These are phyloP conservation scores for Sebastes hopkinsi DNA, from an alignment of 2,797 vertebrate genomes.

Conservation along the genomic window DNA sequence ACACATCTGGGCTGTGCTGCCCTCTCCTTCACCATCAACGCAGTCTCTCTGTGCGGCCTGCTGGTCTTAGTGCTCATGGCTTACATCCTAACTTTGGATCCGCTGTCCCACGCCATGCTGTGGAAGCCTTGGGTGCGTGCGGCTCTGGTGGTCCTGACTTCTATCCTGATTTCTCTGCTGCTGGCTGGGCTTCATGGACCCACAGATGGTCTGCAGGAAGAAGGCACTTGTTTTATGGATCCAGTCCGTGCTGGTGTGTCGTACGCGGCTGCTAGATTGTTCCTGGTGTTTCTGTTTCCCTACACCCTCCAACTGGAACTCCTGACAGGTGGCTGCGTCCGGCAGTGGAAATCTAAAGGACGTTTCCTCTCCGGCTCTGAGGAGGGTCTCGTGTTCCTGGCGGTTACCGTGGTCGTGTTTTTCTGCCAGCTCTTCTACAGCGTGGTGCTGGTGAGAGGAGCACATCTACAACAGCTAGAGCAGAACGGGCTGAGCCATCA, in stretches of 20 bases:
- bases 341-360: constrained; percentile 51
- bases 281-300: constrained; percentile 77
- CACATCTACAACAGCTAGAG: constrained; percentile 21
- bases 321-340: constrained; percentile 50
- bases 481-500: background rate
- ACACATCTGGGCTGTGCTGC: constrained; percentile 73
- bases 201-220: background rate
- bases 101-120: constrained; percentile 32
- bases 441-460: constrained; percentile 70
- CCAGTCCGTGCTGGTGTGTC: constrained; percentile 55
- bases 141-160: constrained; percentile 47
- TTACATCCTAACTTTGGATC: constrained; percentile 59
- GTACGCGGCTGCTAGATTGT: constrained; percentile 79
- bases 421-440: constrained; percentile 80
- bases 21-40: constrained; percentile 83
- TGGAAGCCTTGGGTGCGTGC: constrained; percentile 50
- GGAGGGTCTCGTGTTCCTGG: constrained; percentile 46
- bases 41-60: constrained; percentile 75
- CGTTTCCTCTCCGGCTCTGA: constrained; percentile 71
- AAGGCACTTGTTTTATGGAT: constrained; percentile 74
- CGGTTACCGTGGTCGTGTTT: constrained; percentile 30
- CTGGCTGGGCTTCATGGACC: constrained; percentile 74
- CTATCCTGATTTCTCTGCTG: constrained; percentile 71
- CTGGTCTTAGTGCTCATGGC: constrained; percentile 72
- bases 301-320: constrained; percentile 66